Percentiles rank a stretch among this genome's conserved stretches.
Conservation (phyloP, 2,888 invertebrate genomes). For the Tridacna gigas region DNA sequence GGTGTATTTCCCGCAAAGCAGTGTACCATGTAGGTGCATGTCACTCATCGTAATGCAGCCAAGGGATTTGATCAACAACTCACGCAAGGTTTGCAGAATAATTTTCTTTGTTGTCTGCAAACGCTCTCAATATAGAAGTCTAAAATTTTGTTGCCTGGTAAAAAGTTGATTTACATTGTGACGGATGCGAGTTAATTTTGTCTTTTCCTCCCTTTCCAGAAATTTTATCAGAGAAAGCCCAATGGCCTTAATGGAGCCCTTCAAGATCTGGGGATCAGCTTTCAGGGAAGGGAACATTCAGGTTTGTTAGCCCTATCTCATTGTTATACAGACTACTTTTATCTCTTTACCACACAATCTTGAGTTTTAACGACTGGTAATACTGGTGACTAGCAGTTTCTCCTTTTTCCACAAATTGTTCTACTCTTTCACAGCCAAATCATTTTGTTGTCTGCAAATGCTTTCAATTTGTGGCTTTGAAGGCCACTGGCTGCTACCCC, state of each 20-base stretch:
- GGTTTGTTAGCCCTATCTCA: constrained; percentile 67
- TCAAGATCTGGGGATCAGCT: constrained; percentile 87
- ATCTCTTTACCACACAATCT: neutral
- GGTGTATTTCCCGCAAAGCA: too few relatives aligned
- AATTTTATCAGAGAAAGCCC: constrained; percentile 87
- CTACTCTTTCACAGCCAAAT: neutral
- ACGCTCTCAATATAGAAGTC: neutral
- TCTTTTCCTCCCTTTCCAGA: constrained; percentile 79
- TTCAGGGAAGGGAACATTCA: constrained; percentile 88
- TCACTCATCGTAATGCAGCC: too few relatives aligned
- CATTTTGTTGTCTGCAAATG: neutral
- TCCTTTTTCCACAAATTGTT: neutral
- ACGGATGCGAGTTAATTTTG: too few relatives aligned
- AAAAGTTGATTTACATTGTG: too few relatives aligned
- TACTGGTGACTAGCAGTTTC: neutral
- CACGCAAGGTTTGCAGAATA: too few relatives aligned
- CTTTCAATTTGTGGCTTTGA: neutral
- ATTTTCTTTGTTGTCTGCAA: neutral
- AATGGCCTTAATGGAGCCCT: constrained; percentile 87
- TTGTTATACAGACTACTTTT: neutral
- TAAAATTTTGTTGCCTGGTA: too few relatives aligned
- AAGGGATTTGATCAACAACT: too few relatives aligned
- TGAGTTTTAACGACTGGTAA: neutral
- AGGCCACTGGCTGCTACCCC: too few relatives aligned
- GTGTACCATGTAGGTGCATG: too few relatives aligned